Evolutionary conservation across 2,113 vertebrate genomes (phyloP).

Genomic region (Casuarius casuarius): DNA sequence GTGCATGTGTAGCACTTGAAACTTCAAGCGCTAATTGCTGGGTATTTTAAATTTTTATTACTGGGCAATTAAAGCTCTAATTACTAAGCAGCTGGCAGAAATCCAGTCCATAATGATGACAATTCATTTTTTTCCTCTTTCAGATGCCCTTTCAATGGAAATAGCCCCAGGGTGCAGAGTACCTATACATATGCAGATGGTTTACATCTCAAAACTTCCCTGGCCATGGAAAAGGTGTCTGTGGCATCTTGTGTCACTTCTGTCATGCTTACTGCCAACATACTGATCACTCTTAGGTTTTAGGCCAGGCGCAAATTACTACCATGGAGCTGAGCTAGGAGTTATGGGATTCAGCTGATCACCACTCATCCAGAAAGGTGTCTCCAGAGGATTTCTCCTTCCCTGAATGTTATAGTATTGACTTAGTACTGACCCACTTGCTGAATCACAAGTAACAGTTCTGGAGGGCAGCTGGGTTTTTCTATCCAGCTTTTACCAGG

Average conservation of each 20-base stretch:
- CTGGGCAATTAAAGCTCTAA: slow-evolving; percentile 41
- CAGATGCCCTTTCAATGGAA: background rate
- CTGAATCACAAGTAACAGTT: background rate
- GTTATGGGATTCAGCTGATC: background rate
- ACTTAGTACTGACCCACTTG: background rate
- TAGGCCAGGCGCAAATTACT: background rate
- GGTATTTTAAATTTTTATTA: slow-evolving; percentile 67
- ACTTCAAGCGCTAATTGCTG: slow-evolving; percentile 51
- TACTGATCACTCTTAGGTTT: background rate
- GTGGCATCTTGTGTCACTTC: background rate
- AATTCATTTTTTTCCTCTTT: slow-evolving; percentile 44
- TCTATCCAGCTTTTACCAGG: background rate
- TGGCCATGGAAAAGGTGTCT: background rate
- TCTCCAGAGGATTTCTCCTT: background rate
- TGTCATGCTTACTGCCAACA: background rate
- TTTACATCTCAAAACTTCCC: background rate
- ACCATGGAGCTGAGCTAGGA: background rate
- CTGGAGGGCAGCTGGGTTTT: background rate
- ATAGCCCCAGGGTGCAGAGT: background rate
- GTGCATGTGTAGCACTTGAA: slow-evolving; percentile 9
- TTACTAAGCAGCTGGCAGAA: slow-evolving; percentile 53
- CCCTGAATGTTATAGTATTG: background rate
- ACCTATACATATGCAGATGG: background rate
- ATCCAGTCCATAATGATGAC: slow-evolving; percentile 34
- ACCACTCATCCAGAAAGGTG: background rate